Conservation (phyloP, 2,888 invertebrate species). For the Adelphocoris suturalis region DNA sequence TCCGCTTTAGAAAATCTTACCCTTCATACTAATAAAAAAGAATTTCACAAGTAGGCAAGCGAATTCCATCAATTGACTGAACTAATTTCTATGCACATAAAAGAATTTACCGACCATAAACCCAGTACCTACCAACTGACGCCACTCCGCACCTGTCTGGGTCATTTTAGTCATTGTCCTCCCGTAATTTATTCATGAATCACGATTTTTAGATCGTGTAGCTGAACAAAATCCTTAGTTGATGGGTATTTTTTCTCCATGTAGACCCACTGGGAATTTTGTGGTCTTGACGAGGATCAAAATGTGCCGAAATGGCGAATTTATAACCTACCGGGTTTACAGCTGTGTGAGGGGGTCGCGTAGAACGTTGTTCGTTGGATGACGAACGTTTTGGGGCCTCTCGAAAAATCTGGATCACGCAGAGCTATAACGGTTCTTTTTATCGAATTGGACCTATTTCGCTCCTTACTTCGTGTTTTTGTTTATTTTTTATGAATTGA, state of each 20-base stretch:
- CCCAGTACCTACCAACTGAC: not conserved
- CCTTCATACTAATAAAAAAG: not conserved
- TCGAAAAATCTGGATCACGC: not conserved
- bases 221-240: not conserved
- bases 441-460: not conserved
- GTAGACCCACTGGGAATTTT: not conserved
- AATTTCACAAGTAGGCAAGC: not conserved
- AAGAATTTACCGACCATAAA: not conserved
- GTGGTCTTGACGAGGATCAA: not conserved
- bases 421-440: not conserved
- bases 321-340: constrained; percentile 39
- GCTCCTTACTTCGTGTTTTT: not conserved
- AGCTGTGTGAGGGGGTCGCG: constrained; percentile 8
- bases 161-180: constrained; percentile 13
- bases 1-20: not conserved
- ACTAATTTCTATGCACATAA: not conserved
- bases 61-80: not conserved
- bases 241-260: not conserved
- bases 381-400: not conserved
- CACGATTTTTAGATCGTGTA: not conserved
- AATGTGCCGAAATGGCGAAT: constrained; percentile 13
- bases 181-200: constrained; percentile 1
- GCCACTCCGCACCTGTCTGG: constrained; percentile 44
- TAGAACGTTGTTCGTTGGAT: not conserved
- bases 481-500: no score